phyloP scores from a whole-genome alignment of 2,888 invertebrate species.

The Apantesis nais region DNA sequence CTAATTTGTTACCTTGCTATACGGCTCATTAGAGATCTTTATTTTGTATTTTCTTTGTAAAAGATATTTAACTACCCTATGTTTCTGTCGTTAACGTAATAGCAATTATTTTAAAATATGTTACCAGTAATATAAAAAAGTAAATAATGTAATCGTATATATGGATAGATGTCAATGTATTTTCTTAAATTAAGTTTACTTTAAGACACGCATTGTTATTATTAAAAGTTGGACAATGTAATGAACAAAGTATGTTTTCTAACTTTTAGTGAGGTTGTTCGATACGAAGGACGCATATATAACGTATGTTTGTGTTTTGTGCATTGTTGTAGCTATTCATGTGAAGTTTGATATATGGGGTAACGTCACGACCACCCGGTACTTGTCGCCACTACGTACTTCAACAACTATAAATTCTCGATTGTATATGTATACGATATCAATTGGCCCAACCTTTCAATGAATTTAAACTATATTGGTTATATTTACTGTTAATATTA shows the following conservation, averaged over 20 bases:
- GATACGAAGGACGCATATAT: slow-evolving; percentile 16
- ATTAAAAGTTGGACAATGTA: background rate
- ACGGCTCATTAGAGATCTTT: background rate
- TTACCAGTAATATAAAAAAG: background rate
- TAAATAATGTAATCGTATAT: too few relatives aligned
- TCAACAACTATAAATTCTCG: slow-evolving; percentile 43
- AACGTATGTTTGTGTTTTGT: slow-evolving; percentile 20
- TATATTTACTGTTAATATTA: background rate
- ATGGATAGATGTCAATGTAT: too few relatives aligned
- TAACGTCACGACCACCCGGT: slow-evolving; percentile 55
- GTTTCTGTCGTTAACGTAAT: too few relatives aligned
- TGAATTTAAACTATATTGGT: background rate
- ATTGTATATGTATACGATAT: slow-evolving; percentile 9
- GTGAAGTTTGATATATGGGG: slow-evolving; percentile 55
- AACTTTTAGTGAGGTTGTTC: slow-evolving; percentile 13
- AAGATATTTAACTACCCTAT: too few relatives aligned
- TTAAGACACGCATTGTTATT: background rate
- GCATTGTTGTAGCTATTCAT: slow-evolving; percentile 54
- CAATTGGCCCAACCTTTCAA: background rate
- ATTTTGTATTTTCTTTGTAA: too few relatives aligned
- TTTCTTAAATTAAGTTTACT: too few relatives aligned
- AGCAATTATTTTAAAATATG: background rate
- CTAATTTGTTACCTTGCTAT: background rate
- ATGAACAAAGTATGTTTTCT: background rate
- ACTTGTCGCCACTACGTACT: slow-evolving; percentile 37